These are phyloP conservation scores for Fringilla coelebs DNA, from an alignment of 2,797 vertebrate species.

Conservation along the genomic window DNA sequence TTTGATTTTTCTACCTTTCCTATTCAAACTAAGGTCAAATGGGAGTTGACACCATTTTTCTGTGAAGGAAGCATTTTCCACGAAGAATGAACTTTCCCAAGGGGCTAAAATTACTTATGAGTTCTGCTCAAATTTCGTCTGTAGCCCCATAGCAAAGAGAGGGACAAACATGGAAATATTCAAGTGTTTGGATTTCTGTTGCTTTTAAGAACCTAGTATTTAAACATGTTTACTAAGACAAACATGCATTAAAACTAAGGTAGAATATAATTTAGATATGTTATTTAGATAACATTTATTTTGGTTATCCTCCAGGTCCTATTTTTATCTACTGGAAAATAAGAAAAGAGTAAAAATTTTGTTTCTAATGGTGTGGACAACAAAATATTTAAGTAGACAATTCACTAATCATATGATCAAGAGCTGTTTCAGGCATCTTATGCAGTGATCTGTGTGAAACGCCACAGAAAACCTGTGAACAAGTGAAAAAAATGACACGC, in stretches of 20 bases:
- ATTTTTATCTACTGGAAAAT: neutral
- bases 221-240: neutral
- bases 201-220: neutral
- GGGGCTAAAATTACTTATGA: neutral
- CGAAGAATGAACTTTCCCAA: neutral
- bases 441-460: neutral
- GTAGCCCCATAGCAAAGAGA: neutral
- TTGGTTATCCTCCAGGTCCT: neutral
- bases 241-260: neutral
- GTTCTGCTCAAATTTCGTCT: neutral
- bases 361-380: neutral
- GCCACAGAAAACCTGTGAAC: neutral
- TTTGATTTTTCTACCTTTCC: neutral
- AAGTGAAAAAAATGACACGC: neutral
- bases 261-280: neutral
- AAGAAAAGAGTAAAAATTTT: neutral
- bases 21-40: neutral
- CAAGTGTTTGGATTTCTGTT: neutral
- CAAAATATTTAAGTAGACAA: neutral
- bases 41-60: neutral
- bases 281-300: neutral
- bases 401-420: neutral
- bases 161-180: neutral
- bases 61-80: neutral
- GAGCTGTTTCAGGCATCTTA: neutral